A percentile compares a stretch with the other conserved stretches of the same genome.
Evolutionary conservation across 2,113 vertebrate species (phyloP).

Genomic region (Chlamydotis undulata): DNA sequence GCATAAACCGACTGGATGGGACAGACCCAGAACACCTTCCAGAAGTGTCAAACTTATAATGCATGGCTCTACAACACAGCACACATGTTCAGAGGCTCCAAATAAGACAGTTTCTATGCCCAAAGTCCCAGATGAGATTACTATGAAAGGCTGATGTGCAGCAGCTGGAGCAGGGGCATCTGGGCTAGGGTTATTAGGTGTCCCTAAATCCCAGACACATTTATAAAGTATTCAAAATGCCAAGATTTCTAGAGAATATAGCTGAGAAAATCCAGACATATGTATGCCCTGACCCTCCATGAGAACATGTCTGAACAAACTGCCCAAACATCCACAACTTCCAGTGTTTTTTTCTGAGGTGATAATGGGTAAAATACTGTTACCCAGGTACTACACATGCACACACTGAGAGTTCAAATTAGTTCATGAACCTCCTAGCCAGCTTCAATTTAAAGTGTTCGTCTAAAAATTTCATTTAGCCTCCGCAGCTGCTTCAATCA

Average conservation of each 20-base stretch:
- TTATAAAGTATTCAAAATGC: conserved; percentile 1
- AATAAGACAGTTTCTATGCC: neutral
- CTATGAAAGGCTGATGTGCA: neutral
- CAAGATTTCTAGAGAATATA: neutral
- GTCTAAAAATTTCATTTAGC: conserved; percentile 49
- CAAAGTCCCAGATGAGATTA: neutral
- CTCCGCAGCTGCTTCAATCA: neutral
- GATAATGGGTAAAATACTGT: conserved; percentile 11
- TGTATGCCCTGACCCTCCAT: neutral
- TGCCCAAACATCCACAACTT: neutral
- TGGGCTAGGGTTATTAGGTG: neutral
- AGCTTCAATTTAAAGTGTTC: conserved; percentile 65
- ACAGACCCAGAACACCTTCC: neutral
- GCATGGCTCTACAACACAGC: neutral
- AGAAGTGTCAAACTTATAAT: neutral
- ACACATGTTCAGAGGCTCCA: neutral
- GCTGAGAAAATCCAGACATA: neutral
- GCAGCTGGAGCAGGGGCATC: neutral
- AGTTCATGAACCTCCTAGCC: conserved; percentile 53
- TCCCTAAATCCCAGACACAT: conserved; percentile 7
- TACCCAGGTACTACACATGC: neutral
- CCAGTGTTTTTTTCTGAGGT: neutral
- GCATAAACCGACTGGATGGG: neutral
- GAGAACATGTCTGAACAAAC: neutral
- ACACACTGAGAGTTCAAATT: conserved; percentile 62